Percentiles rank a stretch among this genome's conserved stretches.
Conservation (phyloP, 2,113 vertebrate species). For the Petaurus breviceps region DNA sequence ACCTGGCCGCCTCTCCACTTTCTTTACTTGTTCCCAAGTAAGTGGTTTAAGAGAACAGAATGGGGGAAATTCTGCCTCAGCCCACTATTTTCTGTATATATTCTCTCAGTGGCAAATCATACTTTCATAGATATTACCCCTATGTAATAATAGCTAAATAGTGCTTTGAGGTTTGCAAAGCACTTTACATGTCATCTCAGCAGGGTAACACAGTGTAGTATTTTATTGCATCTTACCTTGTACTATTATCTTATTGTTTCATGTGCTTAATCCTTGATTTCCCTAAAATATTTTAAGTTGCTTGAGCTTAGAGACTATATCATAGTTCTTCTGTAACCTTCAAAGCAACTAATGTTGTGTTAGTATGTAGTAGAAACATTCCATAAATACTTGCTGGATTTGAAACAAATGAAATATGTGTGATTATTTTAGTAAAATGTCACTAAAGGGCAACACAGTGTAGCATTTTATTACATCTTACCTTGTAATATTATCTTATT, state of each 20-base stretch:
- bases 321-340: background rate
- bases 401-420: background rate
- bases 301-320: background rate
- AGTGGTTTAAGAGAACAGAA: background rate
- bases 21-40: background rate
- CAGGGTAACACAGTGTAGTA: background rate
- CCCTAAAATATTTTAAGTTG: background rate
- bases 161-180: background rate
- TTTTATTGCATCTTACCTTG: background rate
- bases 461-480: background rate
- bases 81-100: background rate
- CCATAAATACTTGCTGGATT: background rate
- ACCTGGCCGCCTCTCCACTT: too few species aligned
- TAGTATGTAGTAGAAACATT: background rate
- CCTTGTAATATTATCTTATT: background rate
- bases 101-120: background rate
- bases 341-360: background rate
- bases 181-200: background rate
- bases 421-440: background rate
- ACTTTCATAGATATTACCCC: background rate
- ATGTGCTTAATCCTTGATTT: background rate
- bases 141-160: background rate
- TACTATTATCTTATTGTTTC: background rate
- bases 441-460: background rate
- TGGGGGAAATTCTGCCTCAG: background rate